Conservation (phyloP, 2,888 invertebrate genomes). For the Nymphalis polychloros region DNA sequence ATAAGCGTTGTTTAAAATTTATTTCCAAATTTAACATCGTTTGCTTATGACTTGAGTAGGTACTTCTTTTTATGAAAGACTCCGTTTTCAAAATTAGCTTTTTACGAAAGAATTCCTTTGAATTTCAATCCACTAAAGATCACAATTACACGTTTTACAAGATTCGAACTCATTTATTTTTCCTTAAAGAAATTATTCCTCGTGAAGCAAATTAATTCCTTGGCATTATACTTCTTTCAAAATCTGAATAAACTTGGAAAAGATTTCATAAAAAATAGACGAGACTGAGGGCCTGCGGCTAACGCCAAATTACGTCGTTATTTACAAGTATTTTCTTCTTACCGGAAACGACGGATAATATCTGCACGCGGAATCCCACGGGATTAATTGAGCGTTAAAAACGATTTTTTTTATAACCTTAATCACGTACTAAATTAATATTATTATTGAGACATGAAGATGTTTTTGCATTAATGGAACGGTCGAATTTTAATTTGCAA, state of each 20-base stretch:
- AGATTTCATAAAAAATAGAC: conserved; percentile 74
- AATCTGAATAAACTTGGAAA: conserved; percentile 76
- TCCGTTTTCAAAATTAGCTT: conserved; percentile 52
- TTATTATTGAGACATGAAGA: too few species aligned
- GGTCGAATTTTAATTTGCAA: too few species aligned
- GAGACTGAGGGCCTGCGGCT: conserved; percentile 67
- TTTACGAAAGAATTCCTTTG: conserved; percentile 53
- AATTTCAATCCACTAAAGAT: conserved; percentile 69
- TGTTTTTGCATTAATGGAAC: too few species aligned
- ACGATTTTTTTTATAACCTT: conserved; percentile 24
- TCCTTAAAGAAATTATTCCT: conserved; percentile 67
- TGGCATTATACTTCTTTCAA: conserved; percentile 75
- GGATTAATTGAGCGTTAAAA: conserved; percentile 36
- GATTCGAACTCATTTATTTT: conserved; percentile 75
- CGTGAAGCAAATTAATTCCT: conserved; percentile 76
- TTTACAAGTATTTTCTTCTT: conserved; percentile 67
- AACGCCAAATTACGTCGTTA: conserved; percentile 76
- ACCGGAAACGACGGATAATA: conserved; percentile 36
- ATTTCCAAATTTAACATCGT: conserved; percentile 28
- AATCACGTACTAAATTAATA: too few species aligned
- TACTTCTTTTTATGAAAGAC: conserved; percentile 41
- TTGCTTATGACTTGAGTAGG: conserved; percentile 25
- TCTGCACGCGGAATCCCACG: conserved; percentile 31
- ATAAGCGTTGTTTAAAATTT: conserved; percentile 16
- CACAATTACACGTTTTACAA: conserved; percentile 71